Conservation (phyloP, 1,140 invertebrate species). For the Rhopalosiphum maidis region DNA sequence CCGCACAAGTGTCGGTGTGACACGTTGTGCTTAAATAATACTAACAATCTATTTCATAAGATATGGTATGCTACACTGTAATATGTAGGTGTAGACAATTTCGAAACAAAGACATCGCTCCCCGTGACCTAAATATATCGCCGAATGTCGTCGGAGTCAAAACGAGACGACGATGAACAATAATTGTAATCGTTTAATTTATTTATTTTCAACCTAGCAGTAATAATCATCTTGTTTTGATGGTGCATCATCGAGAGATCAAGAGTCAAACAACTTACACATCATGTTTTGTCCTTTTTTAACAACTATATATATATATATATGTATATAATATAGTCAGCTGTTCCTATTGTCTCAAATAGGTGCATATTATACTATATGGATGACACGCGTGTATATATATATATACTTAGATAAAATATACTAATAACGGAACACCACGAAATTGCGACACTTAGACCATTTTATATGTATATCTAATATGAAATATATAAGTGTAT, state of each 20-base stretch:
- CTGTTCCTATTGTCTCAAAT: neutral
- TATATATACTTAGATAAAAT: neutral
- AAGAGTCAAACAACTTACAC: constrained; percentile 30
- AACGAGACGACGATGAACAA: neutral
- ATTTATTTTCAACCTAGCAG: neutral
- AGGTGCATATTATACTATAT: neutral
- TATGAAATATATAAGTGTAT: no score
- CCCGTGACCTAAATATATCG: neutral
- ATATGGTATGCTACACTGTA: neutral
- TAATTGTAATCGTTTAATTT: neutral
- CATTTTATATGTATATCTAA: neutral
- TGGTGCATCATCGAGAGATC: neutral
- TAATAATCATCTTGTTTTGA: constrained; percentile 30
- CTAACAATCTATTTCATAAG: neutral
- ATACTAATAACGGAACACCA: neutral
- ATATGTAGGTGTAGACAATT: neutral
- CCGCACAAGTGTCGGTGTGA: neutral
- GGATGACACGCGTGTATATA: neutral
- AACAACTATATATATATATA: neutral
- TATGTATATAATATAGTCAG: neutral
- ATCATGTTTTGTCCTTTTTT: neutral
- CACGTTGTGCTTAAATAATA: neutral
- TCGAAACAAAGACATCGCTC: neutral
- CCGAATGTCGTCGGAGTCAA: neutral
- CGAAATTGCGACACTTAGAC: neutral